Conservation (phyloP, 2,113 vertebrate species). For the Elachura formosa region DNA sequence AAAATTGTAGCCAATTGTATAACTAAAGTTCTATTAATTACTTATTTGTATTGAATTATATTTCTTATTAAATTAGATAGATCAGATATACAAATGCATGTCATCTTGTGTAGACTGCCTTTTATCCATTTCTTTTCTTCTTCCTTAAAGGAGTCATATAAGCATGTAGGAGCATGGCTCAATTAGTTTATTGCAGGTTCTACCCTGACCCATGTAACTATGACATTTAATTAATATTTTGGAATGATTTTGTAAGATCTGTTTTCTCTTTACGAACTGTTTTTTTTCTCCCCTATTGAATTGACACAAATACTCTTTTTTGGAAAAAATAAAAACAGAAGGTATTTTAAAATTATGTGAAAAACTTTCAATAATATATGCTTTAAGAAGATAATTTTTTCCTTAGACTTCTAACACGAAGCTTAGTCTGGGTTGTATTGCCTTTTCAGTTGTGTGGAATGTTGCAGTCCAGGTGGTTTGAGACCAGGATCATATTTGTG, state of each 20-base stretch:
- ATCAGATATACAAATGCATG: not conserved
- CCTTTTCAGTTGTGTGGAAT: not conserved
- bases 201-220: not conserved
- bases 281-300: rapidly evolving
- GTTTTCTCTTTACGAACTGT: not conserved
- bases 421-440: not conserved
- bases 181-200: not conserved
- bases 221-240: not conserved
- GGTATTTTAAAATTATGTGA: not conserved
- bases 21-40: not conserved
- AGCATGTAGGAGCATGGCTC: not conserved
- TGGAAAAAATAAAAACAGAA: not conserved
- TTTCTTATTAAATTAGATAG: not conserved
- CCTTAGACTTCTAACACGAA: not conserved
- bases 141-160: not conserved
- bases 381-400: not conserved
- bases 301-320: not conserved
- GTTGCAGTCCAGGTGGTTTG: not conserved
- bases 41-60: not conserved
- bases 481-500: not conserved
- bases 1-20: not conserved
- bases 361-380: not conserved
- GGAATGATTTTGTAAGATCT: not conserved
- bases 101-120: not conserved
- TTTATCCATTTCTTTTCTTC: not conserved